Evolutionary conservation across 2,113 vertebrate species (phyloP).

Genomic region (Delphinapterus leucas): DNA sequence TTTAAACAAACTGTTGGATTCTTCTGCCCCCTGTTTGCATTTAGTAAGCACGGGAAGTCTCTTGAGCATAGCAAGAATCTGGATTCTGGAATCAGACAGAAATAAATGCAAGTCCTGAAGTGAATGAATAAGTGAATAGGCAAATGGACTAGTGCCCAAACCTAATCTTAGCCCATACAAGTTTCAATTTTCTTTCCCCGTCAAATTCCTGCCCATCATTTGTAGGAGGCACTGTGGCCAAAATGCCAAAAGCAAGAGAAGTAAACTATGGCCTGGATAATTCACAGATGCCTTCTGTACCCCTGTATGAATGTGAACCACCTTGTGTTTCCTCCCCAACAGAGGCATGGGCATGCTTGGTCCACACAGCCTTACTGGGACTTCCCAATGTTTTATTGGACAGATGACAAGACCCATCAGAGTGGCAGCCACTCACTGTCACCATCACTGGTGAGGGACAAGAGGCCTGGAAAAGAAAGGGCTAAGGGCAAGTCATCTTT

Average conservation of each 20-base stretch:
- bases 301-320: background rate
- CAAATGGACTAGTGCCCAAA: background rate
- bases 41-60: background rate
- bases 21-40: background rate
- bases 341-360: background rate
- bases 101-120: slow-evolving; percentile 38
- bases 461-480: background rate
- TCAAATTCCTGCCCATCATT: background rate
- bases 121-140: slow-evolving; percentile 39
- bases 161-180: slow-evolving; percentile 22
- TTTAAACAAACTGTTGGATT: slow-evolving; percentile 25
- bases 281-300: background rate
- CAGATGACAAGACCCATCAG: background rate
- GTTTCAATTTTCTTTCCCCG: slow-evolving; percentile 6
- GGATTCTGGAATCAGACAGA: slow-evolving; percentile 17
- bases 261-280: background rate
- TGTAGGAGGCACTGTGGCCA: background rate
- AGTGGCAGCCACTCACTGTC: background rate
- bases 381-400: background rate
- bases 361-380: background rate
- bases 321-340: background rate
- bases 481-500: background rate
- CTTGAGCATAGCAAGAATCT: slow-evolving; percentile 20
- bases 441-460: background rate
- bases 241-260: background rate